Evolutionary conservation across 2,888 invertebrate species (phyloP), one percentile per base, ranked within the genome.

Genomic region (Drosophila colorata): DNA sequence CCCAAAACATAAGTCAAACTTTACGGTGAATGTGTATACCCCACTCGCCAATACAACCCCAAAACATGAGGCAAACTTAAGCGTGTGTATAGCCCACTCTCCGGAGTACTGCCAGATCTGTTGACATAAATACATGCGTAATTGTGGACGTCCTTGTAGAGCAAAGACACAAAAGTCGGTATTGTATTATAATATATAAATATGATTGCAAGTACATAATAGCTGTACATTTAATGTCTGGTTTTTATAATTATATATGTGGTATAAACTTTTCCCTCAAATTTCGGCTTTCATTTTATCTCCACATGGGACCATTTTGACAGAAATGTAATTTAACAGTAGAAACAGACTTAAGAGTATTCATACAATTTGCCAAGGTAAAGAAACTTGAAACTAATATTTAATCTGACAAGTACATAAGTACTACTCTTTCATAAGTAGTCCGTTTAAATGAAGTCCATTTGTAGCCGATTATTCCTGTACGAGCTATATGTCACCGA

Each of bases 61-160:
- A 66, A 63, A 33, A 33, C 33, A 33, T 13, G 11, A 49, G 41
- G 43, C 55, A 56, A 69, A 52, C 28, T 28, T 41, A 28, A 11
- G 18, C 18, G 18, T 18, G n/a, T 20, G 33, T 48, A 11, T 18
- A n/a, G n/a, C n/a, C 13, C 31, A 55, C 20, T 46, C 44, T 11
- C 14, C 33, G 44, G 20, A 35, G 6, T 14, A 33, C 14, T 46
- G 33, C 51, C 31, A 40, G 44, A 37, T 57, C 38, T 31, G 38
- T 49, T 23, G 59, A 53, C 60, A 65, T 46, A 60, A 47, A 52
- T 56, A 55, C 59, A 48, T 43, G 38, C 56, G 49, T 64, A 73
- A 61, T 69, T 74, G 69, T 72, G 79, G 81, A 69, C 71, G 71
- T 64, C 59, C 71, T 77, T 71, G 57, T 74, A 64, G 25, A 8